A percentile compares a stretch with the other conserved stretches of the same genome.
Evolutionary conservation across 1,140 invertebrate species (phyloP).

Genomic region (Aradophagus sp.): DNA sequence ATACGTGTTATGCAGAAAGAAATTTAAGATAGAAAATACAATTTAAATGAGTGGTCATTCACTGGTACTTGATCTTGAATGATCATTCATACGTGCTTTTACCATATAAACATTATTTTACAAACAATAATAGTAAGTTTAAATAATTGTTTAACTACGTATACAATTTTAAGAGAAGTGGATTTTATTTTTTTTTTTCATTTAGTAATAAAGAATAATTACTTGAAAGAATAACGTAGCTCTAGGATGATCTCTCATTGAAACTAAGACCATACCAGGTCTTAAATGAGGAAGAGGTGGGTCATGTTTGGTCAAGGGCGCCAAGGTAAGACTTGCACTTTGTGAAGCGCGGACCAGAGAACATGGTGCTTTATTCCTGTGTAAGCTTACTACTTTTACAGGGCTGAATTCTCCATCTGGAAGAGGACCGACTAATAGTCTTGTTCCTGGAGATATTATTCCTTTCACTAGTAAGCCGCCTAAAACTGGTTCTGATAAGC

Average conservation of each 20-base stretch:
- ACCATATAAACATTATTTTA: too few species aligned
- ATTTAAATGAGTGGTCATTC: too few species aligned
- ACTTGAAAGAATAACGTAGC: conserved; percentile 88
- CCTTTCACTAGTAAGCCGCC: conserved; percentile 91
- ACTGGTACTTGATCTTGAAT: too few species aligned
- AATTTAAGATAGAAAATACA: too few species aligned
- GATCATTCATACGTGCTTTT: too few species aligned
- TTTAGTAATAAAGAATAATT: conserved; percentile 34
- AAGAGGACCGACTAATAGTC: conserved; percentile 87
- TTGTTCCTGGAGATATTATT: conserved; percentile 87
- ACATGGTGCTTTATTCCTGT: conserved; percentile 93
- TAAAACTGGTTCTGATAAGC: conserved; percentile 85
- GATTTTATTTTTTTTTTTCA: too few species aligned
- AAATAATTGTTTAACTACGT: too few species aligned
- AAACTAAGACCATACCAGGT: conserved; percentile 88
- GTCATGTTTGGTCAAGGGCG: conserved; percentile 71
- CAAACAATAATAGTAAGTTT: too few species aligned
- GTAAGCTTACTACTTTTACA: conserved; percentile 88
- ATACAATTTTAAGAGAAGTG: conserved; percentile 8
- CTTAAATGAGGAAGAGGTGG: conserved; percentile 79
- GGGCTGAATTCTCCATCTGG: conserved; percentile 87
- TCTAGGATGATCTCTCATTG: conserved; percentile 75
- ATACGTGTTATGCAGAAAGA: too few species aligned
- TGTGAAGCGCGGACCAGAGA: conserved; percentile 91
- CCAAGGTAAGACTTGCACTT: conserved; percentile 90